Base-by-base conservation (phyloP, 2,888 invertebrate species). In the Lysandra bellargus region DNA sequence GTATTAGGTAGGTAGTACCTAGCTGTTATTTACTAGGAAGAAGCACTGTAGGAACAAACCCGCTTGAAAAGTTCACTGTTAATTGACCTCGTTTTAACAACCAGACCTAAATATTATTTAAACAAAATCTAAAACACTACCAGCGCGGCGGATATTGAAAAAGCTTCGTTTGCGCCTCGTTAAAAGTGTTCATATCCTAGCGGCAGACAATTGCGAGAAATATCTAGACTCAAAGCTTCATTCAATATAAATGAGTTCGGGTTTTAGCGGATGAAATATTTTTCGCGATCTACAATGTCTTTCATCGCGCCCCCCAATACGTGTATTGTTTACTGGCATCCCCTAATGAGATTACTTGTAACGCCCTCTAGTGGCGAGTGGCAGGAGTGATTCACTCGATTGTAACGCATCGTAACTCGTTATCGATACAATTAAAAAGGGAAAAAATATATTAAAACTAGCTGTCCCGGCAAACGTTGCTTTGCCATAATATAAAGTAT, bases 301-400 rank as follows among this genome's bases (percentile, higher is more conserved):
- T 76, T 76, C 76, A 76, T 57, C 30, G 76, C 76, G 53, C 76
- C 76, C 76, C 53, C 76, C 76, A 17, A 76, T 76, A 76, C 57
- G 76, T 76, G 76, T 76, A 76, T 76, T 76, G 76, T 76, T 76
- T 76, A 57, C 49, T 79, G 79, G 79, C 80, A 78, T 79, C 73
- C 81, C 75, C 79, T 81, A 81, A 81, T 81, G 81, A 80, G 81
- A 80, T 81, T 81, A 79, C 81, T 80, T 64, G 78, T 76, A 80
- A 78, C 81, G 81, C 81, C 81, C 80, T 79, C 82, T 81, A 81
- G 81, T 57, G 79, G 78, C 80, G 81, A 79, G 79, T 80, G 53
- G 79, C 23, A 30, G 75, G 77, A 53, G 75, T 53, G 74, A 57
- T 72, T 12, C 57, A 57, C 17, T 37, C 12, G 17, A 53, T 72